These are phyloP conservation scores for Pycnomerus fuliginosus DNA, from an alignment of 2,888 invertebrate genomes.

Conservation along the genomic window DNA sequence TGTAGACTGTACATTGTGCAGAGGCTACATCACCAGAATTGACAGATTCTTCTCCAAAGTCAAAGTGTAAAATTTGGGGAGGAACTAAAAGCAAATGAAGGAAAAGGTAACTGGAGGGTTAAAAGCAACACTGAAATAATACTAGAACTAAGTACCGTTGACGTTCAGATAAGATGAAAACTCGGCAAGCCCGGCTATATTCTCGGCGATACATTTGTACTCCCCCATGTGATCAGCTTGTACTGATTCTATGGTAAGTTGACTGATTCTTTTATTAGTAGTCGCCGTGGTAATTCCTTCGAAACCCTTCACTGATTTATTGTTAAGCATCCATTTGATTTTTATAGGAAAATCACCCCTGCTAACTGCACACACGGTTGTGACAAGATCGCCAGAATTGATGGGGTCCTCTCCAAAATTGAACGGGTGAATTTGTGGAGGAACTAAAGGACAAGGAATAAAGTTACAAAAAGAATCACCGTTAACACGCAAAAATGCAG, in stretches of 20 bases:
- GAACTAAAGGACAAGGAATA: slow-evolving; percentile 15
- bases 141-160: slow-evolving; percentile 56
- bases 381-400: slow-evolving; percentile 68
- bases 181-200: slow-evolving; percentile 64
- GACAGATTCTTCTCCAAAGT: slow-evolving; percentile 54
- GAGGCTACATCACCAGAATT: slow-evolving; percentile 65
- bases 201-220: slow-evolving; percentile 69
- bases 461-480: slow-evolving; percentile 46
- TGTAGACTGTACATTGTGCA: slow-evolving; percentile 62
- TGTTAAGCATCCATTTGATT: slow-evolving; percentile 72
- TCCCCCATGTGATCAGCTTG: slow-evolving; percentile 68
- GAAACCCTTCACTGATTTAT: slow-evolving; percentile 59
- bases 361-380: slow-evolving; percentile 64
- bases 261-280: slow-evolving; percentile 55
- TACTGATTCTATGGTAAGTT: slow-evolving; percentile 62
- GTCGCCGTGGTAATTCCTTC: slow-evolving; percentile 54
- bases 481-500: slow-evolving; percentile 59
- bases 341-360: slow-evolving; percentile 72
- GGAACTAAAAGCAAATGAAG: slow-evolving; percentile 26
- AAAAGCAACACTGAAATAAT: neutral
- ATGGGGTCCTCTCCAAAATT: slow-evolving; percentile 61
- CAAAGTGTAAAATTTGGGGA: slow-evolving; percentile 49
- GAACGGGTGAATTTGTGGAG: slow-evolving; percentile 58
- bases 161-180: slow-evolving; percentile 64
- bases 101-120: neutral